Conservation (phyloP, 1,140 invertebrate genomes). For the Triops longicaudatus region DNA sequence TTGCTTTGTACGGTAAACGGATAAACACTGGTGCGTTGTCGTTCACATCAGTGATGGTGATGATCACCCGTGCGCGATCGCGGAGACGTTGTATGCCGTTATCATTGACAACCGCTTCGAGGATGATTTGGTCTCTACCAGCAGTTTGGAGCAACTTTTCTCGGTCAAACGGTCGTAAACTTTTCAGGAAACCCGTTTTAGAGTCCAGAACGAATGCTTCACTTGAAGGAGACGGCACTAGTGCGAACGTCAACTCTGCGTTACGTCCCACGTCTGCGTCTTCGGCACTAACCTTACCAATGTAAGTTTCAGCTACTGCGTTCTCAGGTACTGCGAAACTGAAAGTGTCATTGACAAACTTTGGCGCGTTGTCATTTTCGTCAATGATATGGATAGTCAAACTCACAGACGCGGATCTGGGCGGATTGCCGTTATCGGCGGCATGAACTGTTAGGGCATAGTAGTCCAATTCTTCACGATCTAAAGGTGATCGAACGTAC, state of each 20-base stretch:
- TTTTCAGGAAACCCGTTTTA: conserved; percentile 84
- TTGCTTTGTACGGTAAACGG: conserved; percentile 67
- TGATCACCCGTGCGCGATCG: conserved; percentile 80
- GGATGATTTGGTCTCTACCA: conserved; percentile 64
- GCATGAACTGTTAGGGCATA: conserved; percentile 78
- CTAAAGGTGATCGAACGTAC: conserved; percentile 70
- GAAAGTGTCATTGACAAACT: conserved; percentile 76
- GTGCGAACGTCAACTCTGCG: conserved; percentile 78
- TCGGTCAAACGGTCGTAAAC: conserved; percentile 71
- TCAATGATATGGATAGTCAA: conserved; percentile 86
- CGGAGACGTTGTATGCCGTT: conserved; percentile 68
- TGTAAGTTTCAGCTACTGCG: conserved; percentile 75
- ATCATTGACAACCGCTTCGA: conserved; percentile 79
- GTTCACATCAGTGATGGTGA: conserved; percentile 82
- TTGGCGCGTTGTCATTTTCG: conserved; percentile 90
- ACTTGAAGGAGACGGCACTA: conserved; percentile 50
- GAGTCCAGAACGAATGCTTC: conserved; percentile 80
- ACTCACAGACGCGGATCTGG: conserved; percentile 67
- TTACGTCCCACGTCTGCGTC: conserved; percentile 85
- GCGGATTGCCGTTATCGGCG: conserved; percentile 61
- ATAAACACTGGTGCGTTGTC: conserved; percentile 84
- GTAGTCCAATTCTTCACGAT: conserved; percentile 81
- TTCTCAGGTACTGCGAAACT: conserved; percentile 79
- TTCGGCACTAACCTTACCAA: conserved; percentile 77
- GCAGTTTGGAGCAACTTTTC: conserved; percentile 66